phyloP scores from a whole-genome alignment of 2,797 vertebrate genomes.

The Aphelocoma californica region DNA sequence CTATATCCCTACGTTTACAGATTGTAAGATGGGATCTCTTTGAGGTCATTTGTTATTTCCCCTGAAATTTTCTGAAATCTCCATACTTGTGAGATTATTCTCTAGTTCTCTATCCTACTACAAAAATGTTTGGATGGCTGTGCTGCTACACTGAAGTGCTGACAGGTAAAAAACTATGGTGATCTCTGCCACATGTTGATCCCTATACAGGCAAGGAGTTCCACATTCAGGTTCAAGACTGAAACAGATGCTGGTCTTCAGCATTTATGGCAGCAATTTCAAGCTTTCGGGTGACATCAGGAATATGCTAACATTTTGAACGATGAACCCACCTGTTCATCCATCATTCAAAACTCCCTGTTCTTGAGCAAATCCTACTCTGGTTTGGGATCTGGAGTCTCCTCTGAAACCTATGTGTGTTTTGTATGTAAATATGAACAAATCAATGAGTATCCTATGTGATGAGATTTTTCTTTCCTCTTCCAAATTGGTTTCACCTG shows the following conservation, averaged over 20 bases:
- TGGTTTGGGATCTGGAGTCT: background rate
- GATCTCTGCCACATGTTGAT: background rate
- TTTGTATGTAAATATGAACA: background rate
- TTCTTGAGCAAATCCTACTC: background rate
- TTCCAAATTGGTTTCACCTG: background rate
- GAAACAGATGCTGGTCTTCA: background rate
- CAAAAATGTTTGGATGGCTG: background rate
- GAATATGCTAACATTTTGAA: background rate
- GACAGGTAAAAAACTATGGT: background rate
- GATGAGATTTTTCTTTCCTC: background rate
- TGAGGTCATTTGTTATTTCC: background rate
- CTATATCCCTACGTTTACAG: background rate
- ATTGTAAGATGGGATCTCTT: background rate
- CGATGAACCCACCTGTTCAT: background rate
- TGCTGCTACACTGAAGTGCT: background rate
- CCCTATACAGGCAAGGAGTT: background rate
- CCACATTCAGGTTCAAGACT: background rate
- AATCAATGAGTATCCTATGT: background rate
- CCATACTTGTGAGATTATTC: background rate
- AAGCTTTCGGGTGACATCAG: background rate
- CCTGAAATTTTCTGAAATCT: background rate
- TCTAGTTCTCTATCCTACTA: background rate
- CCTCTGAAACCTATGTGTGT: background rate
- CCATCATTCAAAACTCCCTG: background rate
- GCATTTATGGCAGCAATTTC: background rate